Conservation (phyloP, 2,888 invertebrate genomes). For the Oligia latruncula region DNA sequence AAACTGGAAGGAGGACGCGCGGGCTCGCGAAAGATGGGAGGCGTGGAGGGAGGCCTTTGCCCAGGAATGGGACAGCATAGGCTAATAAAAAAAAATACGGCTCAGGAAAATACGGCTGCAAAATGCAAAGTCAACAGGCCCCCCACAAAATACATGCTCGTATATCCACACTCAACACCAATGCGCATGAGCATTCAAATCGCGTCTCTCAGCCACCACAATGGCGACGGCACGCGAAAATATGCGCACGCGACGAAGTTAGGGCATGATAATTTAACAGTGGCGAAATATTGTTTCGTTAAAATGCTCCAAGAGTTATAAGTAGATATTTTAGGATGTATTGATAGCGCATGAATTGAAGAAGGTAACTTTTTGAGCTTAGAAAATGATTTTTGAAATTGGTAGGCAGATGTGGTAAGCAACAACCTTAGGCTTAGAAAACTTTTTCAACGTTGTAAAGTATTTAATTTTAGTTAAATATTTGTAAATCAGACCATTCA, state of each 20-base stretch:
- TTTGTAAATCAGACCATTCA: not conserved
- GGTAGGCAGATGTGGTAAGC: too few relatives aligned
- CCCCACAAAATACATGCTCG: slow-evolving; percentile 25
- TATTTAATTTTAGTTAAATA: not conserved
- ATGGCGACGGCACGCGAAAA: slow-evolving; percentile 83
- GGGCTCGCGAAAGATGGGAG: not conserved
- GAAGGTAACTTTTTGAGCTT: not conserved
- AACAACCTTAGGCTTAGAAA: not conserved
- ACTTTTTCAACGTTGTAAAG: not conserved
- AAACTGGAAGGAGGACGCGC: not conserved
- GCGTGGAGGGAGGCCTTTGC: not conserved
- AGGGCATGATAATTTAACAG: slow-evolving; percentile 64
- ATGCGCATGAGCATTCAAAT: slow-evolving; percentile 75
- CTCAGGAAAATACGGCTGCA: not conserved
- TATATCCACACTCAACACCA: slow-evolving; percentile 56
- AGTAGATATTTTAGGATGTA: slow-evolving; percentile 29
- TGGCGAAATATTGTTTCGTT: slow-evolving; percentile 66
- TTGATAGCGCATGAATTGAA: not conserved
- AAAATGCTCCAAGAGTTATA: slow-evolving; percentile 43
- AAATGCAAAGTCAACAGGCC: not conserved
- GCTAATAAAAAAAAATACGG: too few relatives aligned
- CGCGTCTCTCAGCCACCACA: slow-evolving; percentile 80
- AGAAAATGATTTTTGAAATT: not conserved
- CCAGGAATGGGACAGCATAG: not conserved
- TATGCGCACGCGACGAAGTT: slow-evolving; percentile 82